A percentile compares a stretch with the other conserved stretches of the same genome.
These are phyloP conservation scores for Diadegma fenestrale DNA, from an alignment of 2,888 invertebrate genomes.

Conservation along the genomic window DNA sequence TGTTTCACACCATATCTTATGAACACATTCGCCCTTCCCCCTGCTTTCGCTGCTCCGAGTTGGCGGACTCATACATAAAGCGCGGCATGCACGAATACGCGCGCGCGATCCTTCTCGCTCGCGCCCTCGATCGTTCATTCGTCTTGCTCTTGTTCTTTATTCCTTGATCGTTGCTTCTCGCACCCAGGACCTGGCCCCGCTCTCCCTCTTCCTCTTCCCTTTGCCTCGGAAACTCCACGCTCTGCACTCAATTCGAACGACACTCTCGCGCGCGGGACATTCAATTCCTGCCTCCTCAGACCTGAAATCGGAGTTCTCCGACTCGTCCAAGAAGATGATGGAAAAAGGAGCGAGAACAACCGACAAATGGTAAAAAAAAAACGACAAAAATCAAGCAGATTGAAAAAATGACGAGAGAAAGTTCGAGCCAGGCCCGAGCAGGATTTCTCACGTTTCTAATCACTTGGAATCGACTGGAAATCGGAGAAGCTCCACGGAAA, in stretches of 20 bases:
- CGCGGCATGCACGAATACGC: neutral
- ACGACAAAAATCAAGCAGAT: neutral
- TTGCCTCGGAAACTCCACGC: constrained; percentile 39
- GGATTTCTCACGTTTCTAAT: constrained; percentile 50
- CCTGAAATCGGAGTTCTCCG: constrained; percentile 57
- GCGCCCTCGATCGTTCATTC: constrained; percentile 27
- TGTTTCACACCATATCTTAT: constrained; percentile 83
- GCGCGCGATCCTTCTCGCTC: constrained; percentile 12
- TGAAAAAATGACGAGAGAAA: constrained; percentile 65
- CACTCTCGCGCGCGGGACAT: constrained; percentile 64
- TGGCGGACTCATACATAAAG: neutral
- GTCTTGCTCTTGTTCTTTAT: constrained; percentile 44
- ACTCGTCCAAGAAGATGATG: constrained; percentile 44
- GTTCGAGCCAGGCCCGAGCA: constrained; percentile 65
- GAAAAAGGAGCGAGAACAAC: constrained; percentile 28
- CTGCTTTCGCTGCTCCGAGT: constrained; percentile 46
- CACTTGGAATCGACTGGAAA: neutral
- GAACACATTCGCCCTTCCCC: constrained; percentile 70
- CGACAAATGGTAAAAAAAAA: constrained; percentile 1
- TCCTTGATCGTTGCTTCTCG: constrained; percentile 18
- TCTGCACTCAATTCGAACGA: constrained; percentile 62
- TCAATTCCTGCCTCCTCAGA: constrained; percentile 64
- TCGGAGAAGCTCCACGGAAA: too few relatives aligned
- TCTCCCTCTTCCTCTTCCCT: constrained; percentile 18
- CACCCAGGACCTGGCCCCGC: constrained; percentile 10